Conservation (phyloP, 2,113 vertebrate species). For the Hypanus sabinus region DNA sequence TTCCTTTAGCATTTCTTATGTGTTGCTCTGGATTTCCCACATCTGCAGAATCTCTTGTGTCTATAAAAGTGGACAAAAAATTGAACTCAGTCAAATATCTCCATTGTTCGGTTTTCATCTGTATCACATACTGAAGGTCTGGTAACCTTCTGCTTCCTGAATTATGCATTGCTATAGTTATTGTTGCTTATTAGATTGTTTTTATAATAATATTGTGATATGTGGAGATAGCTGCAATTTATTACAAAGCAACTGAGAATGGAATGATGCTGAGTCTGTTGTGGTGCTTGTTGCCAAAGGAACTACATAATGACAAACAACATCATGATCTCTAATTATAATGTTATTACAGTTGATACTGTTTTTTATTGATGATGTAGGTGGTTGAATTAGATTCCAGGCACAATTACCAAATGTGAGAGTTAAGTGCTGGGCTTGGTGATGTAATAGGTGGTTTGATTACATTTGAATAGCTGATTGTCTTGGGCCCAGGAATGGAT, state of each 20-base stretch:
- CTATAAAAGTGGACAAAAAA: not conserved
- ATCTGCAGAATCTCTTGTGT: too few species aligned
- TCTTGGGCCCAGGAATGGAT: not conserved
- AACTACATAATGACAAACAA: not conserved
- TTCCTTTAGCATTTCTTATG: too few species aligned
- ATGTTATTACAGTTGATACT: not conserved
- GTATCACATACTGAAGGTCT: not conserved
- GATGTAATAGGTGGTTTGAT: not conserved
- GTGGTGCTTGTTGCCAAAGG: not conserved
- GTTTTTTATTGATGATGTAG: not conserved
- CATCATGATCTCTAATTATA: constrained; percentile 7
- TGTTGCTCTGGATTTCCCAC: too few species aligned
- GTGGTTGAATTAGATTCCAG: not conserved
- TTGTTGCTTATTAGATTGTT: not conserved
- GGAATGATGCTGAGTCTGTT: not conserved
- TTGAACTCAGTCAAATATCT: not conserved
- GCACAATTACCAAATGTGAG: not conserved
- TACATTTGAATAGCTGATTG: constrained; percentile 12
- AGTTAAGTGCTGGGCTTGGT: not conserved
- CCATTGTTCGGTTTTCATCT: not conserved
- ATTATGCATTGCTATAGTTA: not conserved
- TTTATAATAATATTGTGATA: constrained; percentile 23
- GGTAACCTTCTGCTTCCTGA: not conserved
- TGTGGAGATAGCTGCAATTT: not conserved
- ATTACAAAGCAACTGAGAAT: not conserved